Evolutionary conservation across 1,140 invertebrate genomes (phyloP), one percentile per base, ranked within the genome.

Genomic region (Papilio polytes): DNA sequence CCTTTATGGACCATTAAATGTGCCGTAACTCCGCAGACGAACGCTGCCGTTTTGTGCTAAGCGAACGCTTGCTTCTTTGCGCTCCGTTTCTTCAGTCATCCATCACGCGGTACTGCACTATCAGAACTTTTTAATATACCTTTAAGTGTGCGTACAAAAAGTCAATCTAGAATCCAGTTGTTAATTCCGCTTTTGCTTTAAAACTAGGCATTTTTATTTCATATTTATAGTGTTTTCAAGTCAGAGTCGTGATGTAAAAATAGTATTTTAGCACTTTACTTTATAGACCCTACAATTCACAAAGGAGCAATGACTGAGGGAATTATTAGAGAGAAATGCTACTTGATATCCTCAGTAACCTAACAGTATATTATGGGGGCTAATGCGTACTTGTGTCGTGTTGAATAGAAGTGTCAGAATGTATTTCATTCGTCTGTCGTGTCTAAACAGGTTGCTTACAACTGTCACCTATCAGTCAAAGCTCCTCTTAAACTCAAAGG

Each of bases 1-100:
- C 86, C 85, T 93, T 94, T 94, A 93, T 93, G 84, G 90, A 81
- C 90, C 92, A 93, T 94, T 92, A 92, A 88, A 80, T 86, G 85
- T 31, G 77, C 53, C 77, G 53, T 36, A 66, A 22, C 53, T 66
- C 36, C 31, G 77, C 36, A 44, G 53, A 63, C 53, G 77, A 63
- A 46, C 74, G 44, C 63, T 70, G 63, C 63, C 63, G 63, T 70
- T 70, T 70, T 70, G 63, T 70, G 13, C 63, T 70, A 70, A 70
- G 63, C 63, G 63, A 70, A 66, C 22, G 20, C 63, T 31, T 12
- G 63, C 63, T 66, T 63, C 56, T 63, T 22, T 63, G 20, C 20
- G 20, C 22, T 22, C 10, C 22, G 26, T 12, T 70, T 70, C 63
- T 70, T 70, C 22, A 66, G 13, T 13, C 63, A 70, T 70, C 63